These are phyloP conservation scores for Sphaeramia orbicularis DNA, from an alignment of 2,797 vertebrate species.

Conservation along the genomic window DNA sequence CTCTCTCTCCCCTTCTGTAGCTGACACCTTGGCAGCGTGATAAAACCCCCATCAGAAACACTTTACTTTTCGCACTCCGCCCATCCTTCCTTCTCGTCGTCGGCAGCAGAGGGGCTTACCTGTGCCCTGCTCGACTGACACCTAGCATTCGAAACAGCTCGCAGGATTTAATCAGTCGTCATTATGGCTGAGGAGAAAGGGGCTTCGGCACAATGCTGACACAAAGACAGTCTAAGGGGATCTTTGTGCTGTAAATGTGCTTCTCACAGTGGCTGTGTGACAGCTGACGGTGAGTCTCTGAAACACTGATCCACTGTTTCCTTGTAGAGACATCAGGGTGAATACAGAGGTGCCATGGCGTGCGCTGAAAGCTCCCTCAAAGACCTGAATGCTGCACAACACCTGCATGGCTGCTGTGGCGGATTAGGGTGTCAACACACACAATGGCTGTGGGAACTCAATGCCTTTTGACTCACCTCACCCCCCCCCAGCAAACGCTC, in stretches of 20 bases:
- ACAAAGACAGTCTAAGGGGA: constrained; percentile 81
- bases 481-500: constrained; percentile 11
- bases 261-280: constrained; percentile 73
- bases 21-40: constrained; percentile 67
- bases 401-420: constrained; percentile 77
- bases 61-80: constrained; percentile 64
- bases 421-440: constrained; percentile 82
- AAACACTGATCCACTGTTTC: constrained; percentile 81
- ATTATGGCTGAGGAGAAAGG: constrained; percentile 72
- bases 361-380: constrained; percentile 72
- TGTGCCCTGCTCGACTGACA: constrained; percentile 77
- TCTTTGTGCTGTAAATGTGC: constrained; percentile 80
- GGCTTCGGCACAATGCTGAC: constrained; percentile 77
- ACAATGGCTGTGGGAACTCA: constrained; percentile 76
- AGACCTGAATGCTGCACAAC: constrained; percentile 79
- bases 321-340: constrained; percentile 82
- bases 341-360: constrained; percentile 72
- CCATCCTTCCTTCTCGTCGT: constrained; percentile 19
- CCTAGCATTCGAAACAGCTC: constrained; percentile 74
- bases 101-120: constrained; percentile 65
- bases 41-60: constrained; percentile 67
- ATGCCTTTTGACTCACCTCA: constrained; percentile 65
- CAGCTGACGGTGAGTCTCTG: constrained; percentile 76
- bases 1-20: constrained; percentile 40
- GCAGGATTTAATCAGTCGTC: constrained; percentile 83